Conservation (phyloP, 2,888 invertebrate species). For the Stenotaenia linearis region DNA sequence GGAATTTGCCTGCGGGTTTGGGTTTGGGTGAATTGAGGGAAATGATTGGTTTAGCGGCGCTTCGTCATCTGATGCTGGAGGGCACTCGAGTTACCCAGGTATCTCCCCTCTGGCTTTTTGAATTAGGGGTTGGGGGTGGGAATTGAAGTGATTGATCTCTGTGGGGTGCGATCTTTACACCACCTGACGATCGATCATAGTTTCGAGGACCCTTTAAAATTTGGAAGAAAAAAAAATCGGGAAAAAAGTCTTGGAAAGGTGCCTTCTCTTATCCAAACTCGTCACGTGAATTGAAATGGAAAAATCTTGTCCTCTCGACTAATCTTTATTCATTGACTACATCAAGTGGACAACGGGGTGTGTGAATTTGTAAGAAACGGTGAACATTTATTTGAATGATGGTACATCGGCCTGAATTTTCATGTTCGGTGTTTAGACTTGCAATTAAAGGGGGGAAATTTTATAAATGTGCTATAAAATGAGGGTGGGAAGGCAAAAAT, state of each 20-base stretch:
- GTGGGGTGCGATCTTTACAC: constrained; percentile 26
- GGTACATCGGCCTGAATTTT: background rate
- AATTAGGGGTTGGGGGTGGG: constrained; percentile 20
- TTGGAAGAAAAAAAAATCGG: background rate
- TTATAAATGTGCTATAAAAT: constrained; percentile 2
- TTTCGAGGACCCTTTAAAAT: background rate
- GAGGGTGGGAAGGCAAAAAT: background rate
- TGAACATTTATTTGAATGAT: background rate
- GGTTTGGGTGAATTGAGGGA: background rate
- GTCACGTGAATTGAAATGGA: constrained; percentile 23
- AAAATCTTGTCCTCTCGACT: constrained; percentile 15
- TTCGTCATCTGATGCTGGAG: background rate
- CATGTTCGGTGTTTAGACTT: background rate
- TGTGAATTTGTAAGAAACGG: background rate
- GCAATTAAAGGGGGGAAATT: background rate
- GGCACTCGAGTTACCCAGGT: background rate
- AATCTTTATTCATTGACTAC: constrained; percentile 20
- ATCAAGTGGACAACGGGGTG: background rate
- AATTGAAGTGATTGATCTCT: constrained; percentile 22
- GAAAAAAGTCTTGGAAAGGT: background rate
- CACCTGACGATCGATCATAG: constrained; percentile 12
- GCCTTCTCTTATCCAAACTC: background rate
- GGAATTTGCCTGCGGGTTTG: background rate
- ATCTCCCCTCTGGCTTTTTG: constrained; percentile 14
- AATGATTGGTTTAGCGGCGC: background rate